Base-by-base conservation (phyloP, 2,797 vertebrate species). In the Enteromius paludinosus region DNA sequence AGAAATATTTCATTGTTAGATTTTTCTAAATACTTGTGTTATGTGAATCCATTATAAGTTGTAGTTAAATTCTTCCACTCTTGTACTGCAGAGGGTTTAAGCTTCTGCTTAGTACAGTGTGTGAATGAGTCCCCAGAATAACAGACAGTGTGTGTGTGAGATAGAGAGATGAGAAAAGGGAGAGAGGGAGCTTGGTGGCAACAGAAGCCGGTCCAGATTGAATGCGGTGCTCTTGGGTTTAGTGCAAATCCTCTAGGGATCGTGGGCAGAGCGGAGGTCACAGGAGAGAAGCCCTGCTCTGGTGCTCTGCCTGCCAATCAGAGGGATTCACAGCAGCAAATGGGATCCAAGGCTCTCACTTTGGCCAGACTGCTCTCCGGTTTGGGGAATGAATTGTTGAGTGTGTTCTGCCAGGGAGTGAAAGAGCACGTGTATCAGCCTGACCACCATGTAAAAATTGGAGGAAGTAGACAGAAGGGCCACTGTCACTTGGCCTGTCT, bases 41-140 rank as follows among this genome's bases (percentile, higher is more conserved):
- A 41, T 38, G 33, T 56, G 12, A 56, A 23, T 74, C 11, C 30
- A 23, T 38, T 56, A 56, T 56, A 20, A 56, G 35, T 56, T 74
- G 43, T 52, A 69, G 35, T 71, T 33, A 4, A 45, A 61, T 71
- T 49, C 20, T 62, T 80, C 23, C 14, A 30, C 66, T 75, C 62
- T 69, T 61, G 83, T 85, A 87, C 85, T 64, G 86, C 77, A 75
- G 70, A 84, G 62, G 85, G 85, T 84, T 79, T 89, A 87, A 89
- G 78, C 88, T 84, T 83, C 61, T 83, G 83, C 77, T 87, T 83
- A 62, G 68, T 66, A 62, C 79, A 82, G 81, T 70, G 82, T 89
- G 83, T 92, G 82, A 89, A 87, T 87, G 77, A 90, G 83, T 87
- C 80, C 66, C 69, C 71, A 81, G 33, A 74, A 56, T 52, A 64